Conservation (phyloP, 2,888 invertebrate genomes). For the Heliconius aoede region DNA sequence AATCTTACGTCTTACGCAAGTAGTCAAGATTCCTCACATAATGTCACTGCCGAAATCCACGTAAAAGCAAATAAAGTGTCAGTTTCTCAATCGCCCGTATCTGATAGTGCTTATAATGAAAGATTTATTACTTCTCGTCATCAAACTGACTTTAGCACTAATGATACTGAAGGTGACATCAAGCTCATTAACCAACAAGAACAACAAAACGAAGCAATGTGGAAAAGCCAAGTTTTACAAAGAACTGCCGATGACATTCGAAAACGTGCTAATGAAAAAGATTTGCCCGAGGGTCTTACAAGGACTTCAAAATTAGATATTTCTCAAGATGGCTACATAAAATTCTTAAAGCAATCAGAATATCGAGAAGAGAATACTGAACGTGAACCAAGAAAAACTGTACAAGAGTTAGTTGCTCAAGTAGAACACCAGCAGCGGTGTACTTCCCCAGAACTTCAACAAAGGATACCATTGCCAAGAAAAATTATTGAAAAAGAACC, state of each 20-base stretch:
- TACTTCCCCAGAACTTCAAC: conserved; percentile 64
- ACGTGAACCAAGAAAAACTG: conserved; percentile 80
- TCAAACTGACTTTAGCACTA: conserved; percentile 59
- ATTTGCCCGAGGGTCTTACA: conserved; percentile 67
- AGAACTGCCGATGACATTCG: conserved; percentile 77
- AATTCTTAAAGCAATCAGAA: conserved; percentile 69
- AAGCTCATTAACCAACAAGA: conserved; percentile 52
- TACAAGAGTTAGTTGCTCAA: conserved; percentile 86
- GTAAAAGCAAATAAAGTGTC: conserved; percentile 72
- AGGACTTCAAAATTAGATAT: conserved; percentile 73
- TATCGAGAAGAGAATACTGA: conserved; percentile 60
- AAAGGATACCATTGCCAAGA: conserved; percentile 63
- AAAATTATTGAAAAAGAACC: conserved; percentile 67
- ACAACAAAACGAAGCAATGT: conserved; percentile 59
- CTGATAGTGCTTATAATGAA: conserved; percentile 64
- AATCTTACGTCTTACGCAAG: conserved; percentile 52
- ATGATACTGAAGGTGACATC: conserved; percentile 61
- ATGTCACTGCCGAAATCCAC: conserved; percentile 78
- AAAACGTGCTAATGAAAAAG: conserved; percentile 73
- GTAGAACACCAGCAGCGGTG: conserved; percentile 81
- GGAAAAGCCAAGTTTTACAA: conserved; percentile 80
- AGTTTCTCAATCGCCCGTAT: conserved; percentile 72
- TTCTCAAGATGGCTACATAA: conserved; percentile 80
- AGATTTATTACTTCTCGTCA: conserved; percentile 68
- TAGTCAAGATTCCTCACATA: conserved; percentile 61